Conservation (phyloP, 2,113 vertebrate species). For the Mixornis gularis region DNA sequence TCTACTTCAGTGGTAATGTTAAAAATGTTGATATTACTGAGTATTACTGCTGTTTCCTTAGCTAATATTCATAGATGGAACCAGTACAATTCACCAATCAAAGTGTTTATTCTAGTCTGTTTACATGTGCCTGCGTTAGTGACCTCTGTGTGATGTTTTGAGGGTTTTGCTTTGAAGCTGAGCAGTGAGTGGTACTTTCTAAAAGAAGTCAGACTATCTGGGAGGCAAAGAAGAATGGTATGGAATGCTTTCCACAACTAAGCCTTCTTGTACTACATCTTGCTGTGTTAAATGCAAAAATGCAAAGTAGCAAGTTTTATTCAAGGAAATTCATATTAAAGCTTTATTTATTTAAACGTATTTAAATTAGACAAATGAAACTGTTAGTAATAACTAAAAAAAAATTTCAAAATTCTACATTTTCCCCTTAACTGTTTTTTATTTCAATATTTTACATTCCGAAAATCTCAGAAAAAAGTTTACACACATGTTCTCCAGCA, state of each 20-base stretch:
- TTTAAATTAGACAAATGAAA: background rate
- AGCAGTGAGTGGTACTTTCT: background rate
- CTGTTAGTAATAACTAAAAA: background rate
- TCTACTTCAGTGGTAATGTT: background rate
- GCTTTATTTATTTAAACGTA: background rate
- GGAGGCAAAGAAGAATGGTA: background rate
- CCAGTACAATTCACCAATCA: background rate
- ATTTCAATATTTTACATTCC: background rate
- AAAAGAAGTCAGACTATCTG: background rate
- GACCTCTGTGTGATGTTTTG: background rate
- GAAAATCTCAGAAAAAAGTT: background rate
- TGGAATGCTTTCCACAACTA: background rate
- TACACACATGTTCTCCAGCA: background rate
- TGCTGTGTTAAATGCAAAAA: background rate
- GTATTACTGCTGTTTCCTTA: background rate
- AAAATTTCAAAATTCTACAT: background rate
- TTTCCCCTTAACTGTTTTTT: background rate
- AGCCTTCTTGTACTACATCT: background rate
- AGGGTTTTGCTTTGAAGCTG: background rate
- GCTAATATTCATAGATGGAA: background rate
- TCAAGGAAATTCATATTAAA: background rate
- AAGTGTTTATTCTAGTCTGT: background rate
- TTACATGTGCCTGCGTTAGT: background rate
- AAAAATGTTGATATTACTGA: background rate
- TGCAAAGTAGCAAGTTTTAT: background rate